Base-by-base conservation (phyloP, 2,888 invertebrate genomes). In the Thysanoteuthis rhombus region DNA sequence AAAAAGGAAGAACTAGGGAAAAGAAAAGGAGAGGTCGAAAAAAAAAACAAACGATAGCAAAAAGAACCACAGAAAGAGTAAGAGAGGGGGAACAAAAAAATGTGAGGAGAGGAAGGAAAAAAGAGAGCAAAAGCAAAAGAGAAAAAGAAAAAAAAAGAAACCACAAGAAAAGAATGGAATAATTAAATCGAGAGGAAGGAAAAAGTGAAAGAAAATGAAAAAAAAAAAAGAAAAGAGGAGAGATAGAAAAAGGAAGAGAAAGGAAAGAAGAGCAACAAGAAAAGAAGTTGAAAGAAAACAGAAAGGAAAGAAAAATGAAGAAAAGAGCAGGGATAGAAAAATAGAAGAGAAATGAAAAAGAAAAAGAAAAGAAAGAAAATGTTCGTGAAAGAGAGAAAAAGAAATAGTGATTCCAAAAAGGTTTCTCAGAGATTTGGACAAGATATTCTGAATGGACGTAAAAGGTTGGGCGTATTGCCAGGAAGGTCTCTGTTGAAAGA, bases 1-100 rank as follows among this genome's bases (percentile, higher is more conserved):
- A n/a, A n/a, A n/a, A n/a, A 75, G 8, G n/a, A n/a, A 10, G 2
- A 2, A n/a, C 0, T 2, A 10, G 8, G 10, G n/a, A 10, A 47
- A n/a, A 75, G 75, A 32, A 75, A 75, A 75, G n/a, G 32, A 75
- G n/a, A 10, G 8, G 32, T 6, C 6, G 10, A 75, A 75, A n/a
- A n/a, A 75, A 8, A n/a, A n/a, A 5, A 58, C 22, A 28, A 28
- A 28, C 6, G 25, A 2, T 8, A 58, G 2, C 10, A 58, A 28
- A 75, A n/a, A n/a, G 19, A 58, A 58, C 32, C 8, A 10, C 16
- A 6, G 16, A 32, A 75, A 75, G 19, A 75, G 6, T 8, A 32
- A 8, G 10, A 8, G 8, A 12, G n/a, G 16, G 10, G n/a, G 10
- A 58, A 22, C 12, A 16, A 19, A 47, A 19, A 22, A 19, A 47